Conservation (phyloP, 2,113 vertebrate species). For the Pelecanoides urinatrix region DNA sequence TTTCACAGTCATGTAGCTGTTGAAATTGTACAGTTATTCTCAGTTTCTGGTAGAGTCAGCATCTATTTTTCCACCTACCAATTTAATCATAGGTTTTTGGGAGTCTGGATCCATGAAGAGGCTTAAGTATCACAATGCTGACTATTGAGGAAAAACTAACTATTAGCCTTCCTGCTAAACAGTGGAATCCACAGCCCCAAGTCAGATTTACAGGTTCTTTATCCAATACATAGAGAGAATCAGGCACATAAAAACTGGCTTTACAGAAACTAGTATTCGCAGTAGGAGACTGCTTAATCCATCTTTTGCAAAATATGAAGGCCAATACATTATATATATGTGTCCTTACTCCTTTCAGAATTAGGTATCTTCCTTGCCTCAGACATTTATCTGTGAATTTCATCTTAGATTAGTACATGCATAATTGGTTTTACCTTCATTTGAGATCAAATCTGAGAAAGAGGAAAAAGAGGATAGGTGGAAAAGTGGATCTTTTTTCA, state of each 20-base stretch:
- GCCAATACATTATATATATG: accelerated
- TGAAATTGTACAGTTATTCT: constrained; percentile 35
- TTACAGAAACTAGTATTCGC: neutral
- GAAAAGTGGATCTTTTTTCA: neutral
- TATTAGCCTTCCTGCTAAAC: neutral
- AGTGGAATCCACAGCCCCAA: neutral
- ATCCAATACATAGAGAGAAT: neutral
- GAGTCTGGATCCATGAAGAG: neutral
- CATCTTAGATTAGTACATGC: neutral
- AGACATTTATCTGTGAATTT: neutral
- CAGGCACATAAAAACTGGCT: neutral
- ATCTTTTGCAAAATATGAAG: neutral
- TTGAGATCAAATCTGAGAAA: neutral
- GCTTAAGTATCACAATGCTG: neutral
- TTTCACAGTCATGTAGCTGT: neutral
- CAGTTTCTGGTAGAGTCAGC: constrained; percentile 21
- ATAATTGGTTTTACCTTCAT: neutral
- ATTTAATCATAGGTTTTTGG: neutral
- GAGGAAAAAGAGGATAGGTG: neutral
- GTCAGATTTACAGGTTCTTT: neutral
- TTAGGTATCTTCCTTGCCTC: neutral
- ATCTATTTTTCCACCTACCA: constrained; percentile 19
- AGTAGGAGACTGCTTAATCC: neutral
- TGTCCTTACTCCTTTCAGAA: neutral
- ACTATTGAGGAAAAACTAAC: neutral